Evolutionary conservation across 2,888 invertebrate species (phyloP).

Genomic region (Pecten maximus): DNA sequence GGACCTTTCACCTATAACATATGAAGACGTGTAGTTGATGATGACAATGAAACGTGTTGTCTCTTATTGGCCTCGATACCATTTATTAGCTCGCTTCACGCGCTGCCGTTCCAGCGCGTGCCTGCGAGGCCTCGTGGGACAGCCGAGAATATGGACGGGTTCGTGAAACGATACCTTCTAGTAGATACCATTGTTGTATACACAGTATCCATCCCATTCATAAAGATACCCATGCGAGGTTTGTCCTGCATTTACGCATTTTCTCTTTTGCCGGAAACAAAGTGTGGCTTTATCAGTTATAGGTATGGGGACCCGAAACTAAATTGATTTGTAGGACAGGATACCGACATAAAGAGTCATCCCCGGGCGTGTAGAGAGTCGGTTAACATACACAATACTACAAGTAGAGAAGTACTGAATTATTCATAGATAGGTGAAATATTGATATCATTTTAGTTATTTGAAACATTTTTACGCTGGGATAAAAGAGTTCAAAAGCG

Average conservation of each 20-base stretch:
- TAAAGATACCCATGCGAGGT: neutral
- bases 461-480: constrained; percentile 9
- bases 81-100: constrained; percentile 2
- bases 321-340: neutral
- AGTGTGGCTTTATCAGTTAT: neutral
- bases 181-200: neutral
- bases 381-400: neutral
- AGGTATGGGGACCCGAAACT: neutral
- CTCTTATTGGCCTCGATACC: constrained; percentile 1
- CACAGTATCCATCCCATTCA: neutral
- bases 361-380: neutral
- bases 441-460: neutral
- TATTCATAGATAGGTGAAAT: neutral
- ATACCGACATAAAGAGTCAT: neutral
- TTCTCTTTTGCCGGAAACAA: neutral
- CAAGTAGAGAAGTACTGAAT: neutral
- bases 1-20: neutral
- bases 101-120: constrained; percentile 27
- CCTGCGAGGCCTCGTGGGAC: neutral
- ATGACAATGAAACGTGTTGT: neutral
- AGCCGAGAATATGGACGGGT: neutral
- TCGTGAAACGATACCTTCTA: neutral
- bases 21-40: neutral
- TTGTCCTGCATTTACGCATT: neutral
- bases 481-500: neutral